Conservation (phyloP, 2,888 invertebrate species). For the Ashinkailepas kermadecensis region DNA sequence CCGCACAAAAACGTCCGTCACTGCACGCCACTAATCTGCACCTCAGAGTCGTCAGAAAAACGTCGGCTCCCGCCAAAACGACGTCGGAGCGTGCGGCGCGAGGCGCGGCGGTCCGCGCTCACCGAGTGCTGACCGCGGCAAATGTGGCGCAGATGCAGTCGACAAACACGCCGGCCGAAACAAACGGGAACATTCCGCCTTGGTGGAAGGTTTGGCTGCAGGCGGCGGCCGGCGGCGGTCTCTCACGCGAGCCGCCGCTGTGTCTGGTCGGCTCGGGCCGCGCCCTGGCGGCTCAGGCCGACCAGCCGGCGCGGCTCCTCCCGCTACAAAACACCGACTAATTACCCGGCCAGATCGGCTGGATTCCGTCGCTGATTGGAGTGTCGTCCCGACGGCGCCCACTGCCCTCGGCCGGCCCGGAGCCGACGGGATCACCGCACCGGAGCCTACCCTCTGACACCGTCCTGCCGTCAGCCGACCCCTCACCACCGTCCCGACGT, state of each 20-base stretch:
- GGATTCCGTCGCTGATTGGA: constrained; percentile 10
- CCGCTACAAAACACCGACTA: constrained; percentile 2
- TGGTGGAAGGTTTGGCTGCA: not conserved
- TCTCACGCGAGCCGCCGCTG: constrained; percentile 1
- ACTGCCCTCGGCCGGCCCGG: no score
- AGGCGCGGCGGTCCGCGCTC: not conserved
- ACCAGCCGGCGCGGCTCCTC: not conserved
- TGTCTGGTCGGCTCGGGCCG: not conserved
- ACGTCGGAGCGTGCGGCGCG: not conserved
- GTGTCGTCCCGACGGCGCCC: not conserved
- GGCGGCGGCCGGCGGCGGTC: not conserved
- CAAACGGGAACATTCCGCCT: not conserved
- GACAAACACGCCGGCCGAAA: not conserved
- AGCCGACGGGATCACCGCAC: no score
- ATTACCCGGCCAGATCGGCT: not conserved
- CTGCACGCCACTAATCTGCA: not conserved
- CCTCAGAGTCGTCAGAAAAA: not conserved
- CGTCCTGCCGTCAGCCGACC: not conserved
- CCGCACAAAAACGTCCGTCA: no score
- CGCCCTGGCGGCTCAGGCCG: not conserved
- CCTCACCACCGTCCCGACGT: not conserved
- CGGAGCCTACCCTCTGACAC: no score
- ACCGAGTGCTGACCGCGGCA: no score
- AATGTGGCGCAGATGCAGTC: not conserved
- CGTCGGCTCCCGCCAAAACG: not conserved